Conservation (phyloP, 2,797 vertebrate genomes). For the Columba guinea region DNA sequence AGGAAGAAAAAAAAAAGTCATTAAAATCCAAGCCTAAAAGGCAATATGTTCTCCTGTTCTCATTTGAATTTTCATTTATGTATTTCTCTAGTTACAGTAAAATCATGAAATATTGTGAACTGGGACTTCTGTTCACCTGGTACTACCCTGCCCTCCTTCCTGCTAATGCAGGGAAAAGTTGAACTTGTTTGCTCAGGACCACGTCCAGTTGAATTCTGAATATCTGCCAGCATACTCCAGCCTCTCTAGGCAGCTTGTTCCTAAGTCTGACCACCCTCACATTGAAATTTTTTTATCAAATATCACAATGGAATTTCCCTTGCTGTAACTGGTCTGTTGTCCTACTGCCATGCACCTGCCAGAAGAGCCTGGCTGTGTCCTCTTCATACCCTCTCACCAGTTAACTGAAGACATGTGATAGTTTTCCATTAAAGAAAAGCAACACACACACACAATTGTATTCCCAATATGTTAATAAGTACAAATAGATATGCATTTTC, state of each 20-base stretch:
- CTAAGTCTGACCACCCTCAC: not conserved
- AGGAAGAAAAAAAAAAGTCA: not conserved
- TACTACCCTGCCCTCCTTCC: too few species aligned
- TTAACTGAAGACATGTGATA: not conserved
- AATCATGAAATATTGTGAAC: not conserved
- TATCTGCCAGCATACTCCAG: not conserved
- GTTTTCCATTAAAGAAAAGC: not conserved
- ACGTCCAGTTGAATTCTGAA: not conserved
- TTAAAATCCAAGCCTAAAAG: not conserved
- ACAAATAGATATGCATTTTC: not conserved
- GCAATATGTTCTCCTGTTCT: not conserved
- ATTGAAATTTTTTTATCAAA: fast-evolving
- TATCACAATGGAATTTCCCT: not conserved
- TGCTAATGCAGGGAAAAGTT: not conserved
- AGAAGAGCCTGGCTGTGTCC: not conserved
- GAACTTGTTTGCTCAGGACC: not conserved
- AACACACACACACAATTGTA: not conserved
- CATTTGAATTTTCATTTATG: not conserved
- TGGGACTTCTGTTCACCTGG: not conserved
- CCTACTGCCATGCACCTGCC: not conserved
- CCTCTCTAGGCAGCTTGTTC: not conserved
- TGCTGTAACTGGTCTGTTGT: not conserved
- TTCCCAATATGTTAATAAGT: not conserved
- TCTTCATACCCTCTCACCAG: not conserved
- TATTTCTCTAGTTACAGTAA: not conserved